phyloP scores from a whole-genome alignment of 1,140 invertebrate genomes.

The Hyposmocoma kahamanoa region DNA sequence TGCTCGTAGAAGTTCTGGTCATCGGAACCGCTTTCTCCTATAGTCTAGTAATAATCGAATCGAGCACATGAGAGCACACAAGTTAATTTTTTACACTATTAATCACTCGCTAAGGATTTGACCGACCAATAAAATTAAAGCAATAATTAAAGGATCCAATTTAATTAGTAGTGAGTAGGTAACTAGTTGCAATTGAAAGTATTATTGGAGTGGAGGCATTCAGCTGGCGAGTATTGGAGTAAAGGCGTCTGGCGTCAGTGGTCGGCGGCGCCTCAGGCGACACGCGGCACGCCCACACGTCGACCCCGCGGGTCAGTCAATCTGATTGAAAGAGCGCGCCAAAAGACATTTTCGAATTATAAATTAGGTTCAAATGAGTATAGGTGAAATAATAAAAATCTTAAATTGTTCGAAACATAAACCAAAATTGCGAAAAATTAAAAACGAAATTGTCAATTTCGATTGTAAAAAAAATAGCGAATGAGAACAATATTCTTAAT shows the following conservation, averaged over 20 bases:
- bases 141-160: slow-evolving; percentile 54
- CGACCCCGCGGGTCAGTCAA: background rate
- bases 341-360: slow-evolving; percentile 50
- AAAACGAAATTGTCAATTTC: background rate
- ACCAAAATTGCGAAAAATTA: slow-evolving; percentile 11
- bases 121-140: slow-evolving; percentile 54
- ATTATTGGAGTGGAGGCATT: background rate
- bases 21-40: slow-evolving; percentile 51
- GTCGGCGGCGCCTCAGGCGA: no score
- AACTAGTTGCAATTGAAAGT: slow-evolving; percentile 8
- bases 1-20: slow-evolving; percentile 58
- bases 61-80: slow-evolving; percentile 61
- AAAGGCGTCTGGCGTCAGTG: slow-evolving; percentile 6
- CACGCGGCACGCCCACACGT: no score
- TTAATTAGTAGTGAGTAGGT: slow-evolving; percentile 32
- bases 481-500: no score
- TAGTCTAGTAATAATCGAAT: slow-evolving; percentile 56
- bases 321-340: no score
- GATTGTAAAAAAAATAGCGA: no score
- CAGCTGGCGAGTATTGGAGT: background rate
- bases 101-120: slow-evolving; percentile 58
- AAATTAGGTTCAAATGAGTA: slow-evolving; percentile 13
- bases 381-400: no score
- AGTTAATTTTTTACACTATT: slow-evolving; percentile 57
- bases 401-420: no score